These are phyloP conservation scores for Nomada goodeniana DNA, from an alignment of 2,888 invertebrate genomes.

Conservation along the genomic window DNA sequence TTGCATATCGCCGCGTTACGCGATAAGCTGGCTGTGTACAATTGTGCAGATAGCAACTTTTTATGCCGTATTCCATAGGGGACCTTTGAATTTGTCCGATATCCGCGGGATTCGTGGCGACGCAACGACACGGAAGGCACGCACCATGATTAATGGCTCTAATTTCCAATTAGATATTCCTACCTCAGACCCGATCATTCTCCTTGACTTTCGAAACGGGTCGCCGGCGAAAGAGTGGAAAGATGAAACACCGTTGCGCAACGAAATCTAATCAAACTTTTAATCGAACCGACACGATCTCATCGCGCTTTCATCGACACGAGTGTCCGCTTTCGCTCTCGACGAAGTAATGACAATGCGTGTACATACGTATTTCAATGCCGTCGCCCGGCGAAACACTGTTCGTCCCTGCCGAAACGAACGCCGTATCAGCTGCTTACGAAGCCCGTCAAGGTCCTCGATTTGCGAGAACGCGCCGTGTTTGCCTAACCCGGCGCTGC, in stretches of 20 bases:
- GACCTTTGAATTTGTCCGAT: neutral
- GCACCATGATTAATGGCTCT: too few relatives aligned
- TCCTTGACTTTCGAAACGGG: too few relatives aligned
- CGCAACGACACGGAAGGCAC: too few relatives aligned
- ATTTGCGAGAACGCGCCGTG: slow-evolving; percentile 1
- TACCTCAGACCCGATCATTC: too few relatives aligned
- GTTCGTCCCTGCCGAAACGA: slow-evolving; percentile 26
- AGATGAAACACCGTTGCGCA: neutral
- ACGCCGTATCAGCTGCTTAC: slow-evolving; percentile 28
- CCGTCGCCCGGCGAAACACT: slow-evolving; percentile 33
- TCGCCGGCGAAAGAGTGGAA: too few relatives aligned
- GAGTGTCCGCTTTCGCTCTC: too few relatives aligned
- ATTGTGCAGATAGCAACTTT: neutral
- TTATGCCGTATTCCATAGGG: neutral
- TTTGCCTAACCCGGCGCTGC: slow-evolving; percentile 27
- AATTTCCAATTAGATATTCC: too few relatives aligned
- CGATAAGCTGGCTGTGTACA: too few relatives aligned
- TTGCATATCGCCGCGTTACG: too few relatives aligned
- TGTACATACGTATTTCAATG: neutral
- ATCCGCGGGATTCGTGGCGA: neutral
- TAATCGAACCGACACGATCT: neutral
- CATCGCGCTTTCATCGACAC: neutral
- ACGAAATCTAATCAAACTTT: neutral
- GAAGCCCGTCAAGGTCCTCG: slow-evolving; percentile 56
- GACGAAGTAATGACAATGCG: neutral